Percentiles rank a stretch among this genome's conserved stretches.
Conservation (phyloP, 1,140 invertebrate genomes). For the Tetragnatha versicolor region DNA sequence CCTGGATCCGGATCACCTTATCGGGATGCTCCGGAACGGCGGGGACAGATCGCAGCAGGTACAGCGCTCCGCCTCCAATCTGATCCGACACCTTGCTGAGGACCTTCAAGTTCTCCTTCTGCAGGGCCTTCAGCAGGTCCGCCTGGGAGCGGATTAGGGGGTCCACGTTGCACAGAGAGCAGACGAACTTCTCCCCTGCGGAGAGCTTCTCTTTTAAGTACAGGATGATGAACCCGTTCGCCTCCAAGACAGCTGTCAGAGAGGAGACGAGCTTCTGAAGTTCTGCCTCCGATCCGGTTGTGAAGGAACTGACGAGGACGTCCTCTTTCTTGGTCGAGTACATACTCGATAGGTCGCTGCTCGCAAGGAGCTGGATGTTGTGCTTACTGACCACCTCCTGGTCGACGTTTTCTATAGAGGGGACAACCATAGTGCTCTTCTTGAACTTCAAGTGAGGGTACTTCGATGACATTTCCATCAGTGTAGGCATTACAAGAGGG, state of each 20-base stretch:
- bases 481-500: neutral
- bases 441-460: conserved; percentile 37
- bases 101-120: neutral
- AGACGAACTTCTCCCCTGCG: neutral
- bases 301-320: conserved; percentile 21
- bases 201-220: neutral
- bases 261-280: neutral
- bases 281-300: neutral
- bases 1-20: conserved; percentile 56
- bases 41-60: conserved; percentile 73
- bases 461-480: neutral
- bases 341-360: neutral
- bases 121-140: neutral
- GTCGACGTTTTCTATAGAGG: neutral
- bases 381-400: neutral
- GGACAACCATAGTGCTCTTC: conserved; percentile 5
- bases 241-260: neutral
- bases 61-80: neutral
- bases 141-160: neutral
- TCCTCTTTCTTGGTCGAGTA: conserved; percentile 10
- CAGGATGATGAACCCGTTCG: conserved; percentile 20
- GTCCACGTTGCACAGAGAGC: neutral
- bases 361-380: neutral
- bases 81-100: conserved; percentile 24
- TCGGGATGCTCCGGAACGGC: conserved; percentile 67